phyloP scores from a whole-genome alignment of 2,797 vertebrate genomes.

The Danionella dracula region DNA sequence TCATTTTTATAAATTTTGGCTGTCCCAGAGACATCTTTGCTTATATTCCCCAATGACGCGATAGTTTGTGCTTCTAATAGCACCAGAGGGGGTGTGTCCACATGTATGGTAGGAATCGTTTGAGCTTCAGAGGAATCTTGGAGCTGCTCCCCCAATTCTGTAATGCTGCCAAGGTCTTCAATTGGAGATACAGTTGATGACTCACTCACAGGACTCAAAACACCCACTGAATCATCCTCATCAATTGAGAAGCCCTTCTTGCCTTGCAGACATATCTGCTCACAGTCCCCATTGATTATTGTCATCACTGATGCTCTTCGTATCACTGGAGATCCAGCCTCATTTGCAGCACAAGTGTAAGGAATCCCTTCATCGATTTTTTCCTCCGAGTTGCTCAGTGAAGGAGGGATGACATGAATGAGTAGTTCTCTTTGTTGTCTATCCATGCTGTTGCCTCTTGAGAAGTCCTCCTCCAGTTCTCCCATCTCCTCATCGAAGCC shows the following conservation, averaged over 20 bases:
- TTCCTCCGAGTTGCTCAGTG: constrained; percentile 53
- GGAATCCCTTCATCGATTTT: constrained; percentile 40
- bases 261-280: constrained; percentile 58
- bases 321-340: constrained; percentile 31
- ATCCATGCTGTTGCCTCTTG: constrained; percentile 23
- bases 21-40: constrained; percentile 30
- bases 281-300: constrained; percentile 50
- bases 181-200: constrained; percentile 42
- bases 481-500: constrained; percentile 59
- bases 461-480: constrained; percentile 42
- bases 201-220: constrained; percentile 30
- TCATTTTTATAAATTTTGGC: constrained; percentile 49
- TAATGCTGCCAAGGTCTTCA: constrained; percentile 40
- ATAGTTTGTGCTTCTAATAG: constrained; percentile 14
- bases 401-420: constrained; percentile 53
- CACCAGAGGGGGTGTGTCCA: background rate
- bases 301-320: constrained; percentile 55
- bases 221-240: constrained; percentile 35
- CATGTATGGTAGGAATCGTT: constrained; percentile 10
- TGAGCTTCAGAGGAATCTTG: background rate
- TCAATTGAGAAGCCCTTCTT: constrained; percentile 29
- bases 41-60: constrained; percentile 42
- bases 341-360: constrained; percentile 3
- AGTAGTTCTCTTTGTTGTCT: constrained; percentile 33
- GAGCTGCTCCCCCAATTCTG: constrained; percentile 24